Evolutionary conservation across 2,888 invertebrate species (phyloP).

Genomic region (Caenorhabditis sp.): DNA sequence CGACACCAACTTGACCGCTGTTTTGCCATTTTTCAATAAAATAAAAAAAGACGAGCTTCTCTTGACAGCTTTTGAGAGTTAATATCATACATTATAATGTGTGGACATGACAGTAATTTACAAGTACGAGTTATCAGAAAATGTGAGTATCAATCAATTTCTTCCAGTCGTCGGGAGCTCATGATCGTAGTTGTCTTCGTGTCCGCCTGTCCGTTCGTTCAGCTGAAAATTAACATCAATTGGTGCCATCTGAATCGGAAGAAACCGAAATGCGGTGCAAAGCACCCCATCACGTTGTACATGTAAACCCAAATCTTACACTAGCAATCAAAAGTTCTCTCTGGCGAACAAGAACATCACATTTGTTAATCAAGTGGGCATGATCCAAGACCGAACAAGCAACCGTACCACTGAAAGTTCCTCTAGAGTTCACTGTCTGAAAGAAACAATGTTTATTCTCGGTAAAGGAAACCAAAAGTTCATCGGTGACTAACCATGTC

Average conservation of each 20-base stretch:
- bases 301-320: background rate
- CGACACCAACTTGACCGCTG: conserved; percentile 15
- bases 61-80: too few relatives aligned
- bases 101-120: too few relatives aligned
- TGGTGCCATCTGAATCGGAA: too few relatives aligned
- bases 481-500: conserved; percentile 10
- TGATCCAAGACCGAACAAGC: background rate
- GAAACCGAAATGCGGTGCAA: too few relatives aligned
- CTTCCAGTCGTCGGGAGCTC: background rate
- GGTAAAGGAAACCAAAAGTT: too few relatives aligned
- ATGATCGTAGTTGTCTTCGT: background rate
- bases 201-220: background rate
- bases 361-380: background rate
- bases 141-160: background rate
- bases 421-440: background rate
- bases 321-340: background rate
- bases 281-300: too few relatives aligned
- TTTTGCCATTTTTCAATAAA: conserved; percentile 10
- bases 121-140: too few relatives aligned
- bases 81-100: too few relatives aligned
- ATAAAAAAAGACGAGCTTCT: too few relatives aligned
- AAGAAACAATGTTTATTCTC: too few relatives aligned
- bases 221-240: background rate
- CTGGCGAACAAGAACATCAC: background rate
- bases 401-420: background rate